Evolutionary conservation across 2,888 invertebrate species (phyloP).

Genomic region (Sipha maydis): DNA sequence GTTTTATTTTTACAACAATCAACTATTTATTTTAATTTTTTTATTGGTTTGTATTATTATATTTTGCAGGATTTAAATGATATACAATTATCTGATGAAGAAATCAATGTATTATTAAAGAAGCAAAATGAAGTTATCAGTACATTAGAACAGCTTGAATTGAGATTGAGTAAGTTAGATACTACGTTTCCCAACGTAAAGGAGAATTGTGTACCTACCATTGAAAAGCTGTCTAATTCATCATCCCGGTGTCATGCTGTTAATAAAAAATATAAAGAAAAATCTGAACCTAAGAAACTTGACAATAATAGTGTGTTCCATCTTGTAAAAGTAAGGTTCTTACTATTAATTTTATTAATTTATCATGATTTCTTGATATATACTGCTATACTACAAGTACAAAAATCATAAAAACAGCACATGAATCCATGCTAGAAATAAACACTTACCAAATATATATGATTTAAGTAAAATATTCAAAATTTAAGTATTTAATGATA

Average conservation of each 20-base stretch:
- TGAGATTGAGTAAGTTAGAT: conserved; percentile 64
- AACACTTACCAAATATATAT: no score
- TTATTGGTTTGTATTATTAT: not conserved
- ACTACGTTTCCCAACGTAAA: conserved; percentile 13
- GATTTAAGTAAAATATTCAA: no score
- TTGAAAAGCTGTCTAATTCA: not conserved
- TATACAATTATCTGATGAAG: conserved; percentile 30
- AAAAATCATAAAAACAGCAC: no score
- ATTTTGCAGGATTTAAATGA: not conserved
- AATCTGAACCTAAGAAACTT: not conserved
- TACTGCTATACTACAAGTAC: no score
- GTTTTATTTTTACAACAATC: not conserved
- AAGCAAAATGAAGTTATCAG: conserved; percentile 62
- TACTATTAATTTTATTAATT: not conserved
- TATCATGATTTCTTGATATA: no score
- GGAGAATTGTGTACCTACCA: not conserved
- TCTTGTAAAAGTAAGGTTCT: conserved; percentile 40
- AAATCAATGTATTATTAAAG: conserved; percentile 28
- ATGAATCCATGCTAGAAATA: no score
- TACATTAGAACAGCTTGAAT: conserved; percentile 63
- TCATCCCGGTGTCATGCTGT: not conserved
- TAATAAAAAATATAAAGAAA: not conserved
- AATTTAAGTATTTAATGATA: no score
- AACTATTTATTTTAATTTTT: not conserved
- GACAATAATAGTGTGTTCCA: not conserved